phyloP scores from a whole-genome alignment of 2,113 vertebrate genomes.

The Chloebia gouldiae region DNA sequence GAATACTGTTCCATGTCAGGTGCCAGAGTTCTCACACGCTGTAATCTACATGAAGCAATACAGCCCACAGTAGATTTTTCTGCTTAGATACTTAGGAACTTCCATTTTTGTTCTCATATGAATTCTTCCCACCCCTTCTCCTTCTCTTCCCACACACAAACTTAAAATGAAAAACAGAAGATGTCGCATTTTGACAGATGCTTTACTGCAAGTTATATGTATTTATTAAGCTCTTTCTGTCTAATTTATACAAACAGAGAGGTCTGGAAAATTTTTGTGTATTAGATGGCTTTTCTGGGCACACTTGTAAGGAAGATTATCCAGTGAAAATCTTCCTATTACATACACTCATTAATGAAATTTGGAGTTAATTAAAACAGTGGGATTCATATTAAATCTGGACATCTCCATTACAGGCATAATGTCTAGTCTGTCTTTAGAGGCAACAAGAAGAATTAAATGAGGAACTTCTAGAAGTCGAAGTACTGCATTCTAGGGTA shows the following conservation, averaged over 20 bases:
- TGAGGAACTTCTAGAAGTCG: neutral
- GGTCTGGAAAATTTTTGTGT: neutral
- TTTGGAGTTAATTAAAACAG: neutral
- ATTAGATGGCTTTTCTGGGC: neutral
- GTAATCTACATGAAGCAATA: neutral
- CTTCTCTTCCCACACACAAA: neutral
- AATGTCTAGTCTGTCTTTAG: neutral
- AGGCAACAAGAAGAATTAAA: neutral
- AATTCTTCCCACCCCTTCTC: neutral
- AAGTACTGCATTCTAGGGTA: neutral
- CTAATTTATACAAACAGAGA: neutral
- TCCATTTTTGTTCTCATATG: neutral
- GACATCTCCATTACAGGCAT: neutral
- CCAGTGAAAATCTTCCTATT: neutral
- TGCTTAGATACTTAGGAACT: neutral
- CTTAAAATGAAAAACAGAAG: neutral
- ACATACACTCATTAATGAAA: neutral
- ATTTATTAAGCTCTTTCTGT: neutral
- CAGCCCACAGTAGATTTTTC: neutral
- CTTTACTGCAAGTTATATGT: neutral
- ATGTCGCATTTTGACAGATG: neutral
- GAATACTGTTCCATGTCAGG: neutral
- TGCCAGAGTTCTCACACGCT: neutral
- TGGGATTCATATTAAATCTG: neutral
- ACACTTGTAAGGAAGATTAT: neutral